Conservation (phyloP, 2,113 vertebrate species). For the Cyprinodon variegatus region DNA sequence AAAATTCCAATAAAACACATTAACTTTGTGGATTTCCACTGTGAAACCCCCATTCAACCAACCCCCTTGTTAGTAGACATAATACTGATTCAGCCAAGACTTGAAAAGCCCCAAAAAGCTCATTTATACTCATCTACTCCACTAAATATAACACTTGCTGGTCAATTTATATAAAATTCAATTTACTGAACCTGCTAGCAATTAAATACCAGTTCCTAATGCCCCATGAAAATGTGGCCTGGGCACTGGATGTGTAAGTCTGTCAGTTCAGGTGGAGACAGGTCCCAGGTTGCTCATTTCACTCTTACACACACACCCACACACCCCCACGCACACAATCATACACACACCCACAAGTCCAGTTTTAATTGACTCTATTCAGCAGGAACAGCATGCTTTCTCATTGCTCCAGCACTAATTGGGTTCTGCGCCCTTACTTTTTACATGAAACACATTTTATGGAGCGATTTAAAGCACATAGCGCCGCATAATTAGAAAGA, state of each 20-base stretch:
- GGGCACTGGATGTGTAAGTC: slow-evolving; percentile 39
- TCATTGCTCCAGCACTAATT: slow-evolving; percentile 73
- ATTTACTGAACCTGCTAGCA: slow-evolving; percentile 65
- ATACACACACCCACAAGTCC: slow-evolving; percentile 37
- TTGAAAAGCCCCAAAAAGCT: slow-evolving; percentile 21
- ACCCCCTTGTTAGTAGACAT: neutral
- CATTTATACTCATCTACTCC: slow-evolving; percentile 24
- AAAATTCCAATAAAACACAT: too few relatives aligned
- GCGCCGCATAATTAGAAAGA: slow-evolving; percentile 65
- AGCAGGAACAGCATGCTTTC: slow-evolving; percentile 65
- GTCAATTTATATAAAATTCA: slow-evolving; percentile 68
- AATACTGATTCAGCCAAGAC: neutral
- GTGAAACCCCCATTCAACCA: neutral
- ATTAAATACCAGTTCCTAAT: slow-evolving; percentile 66
- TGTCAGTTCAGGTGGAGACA: slow-evolving; percentile 64
- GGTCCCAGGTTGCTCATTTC: slow-evolving; percentile 65
- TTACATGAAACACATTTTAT: slow-evolving; percentile 74
- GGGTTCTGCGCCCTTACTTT: slow-evolving; percentile 72
- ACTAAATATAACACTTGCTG: slow-evolving; percentile 49
- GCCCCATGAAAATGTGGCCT: slow-evolving; percentile 58
- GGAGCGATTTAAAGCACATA: slow-evolving; percentile 66
- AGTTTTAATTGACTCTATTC: slow-evolving; percentile 73
- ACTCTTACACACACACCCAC: slow-evolving; percentile 14
- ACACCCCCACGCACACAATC: slow-evolving; percentile 25
- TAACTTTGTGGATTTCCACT: too few relatives aligned